Conservation (phyloP, 1,140 invertebrate genomes). For the Apis mellifera region DNA sequence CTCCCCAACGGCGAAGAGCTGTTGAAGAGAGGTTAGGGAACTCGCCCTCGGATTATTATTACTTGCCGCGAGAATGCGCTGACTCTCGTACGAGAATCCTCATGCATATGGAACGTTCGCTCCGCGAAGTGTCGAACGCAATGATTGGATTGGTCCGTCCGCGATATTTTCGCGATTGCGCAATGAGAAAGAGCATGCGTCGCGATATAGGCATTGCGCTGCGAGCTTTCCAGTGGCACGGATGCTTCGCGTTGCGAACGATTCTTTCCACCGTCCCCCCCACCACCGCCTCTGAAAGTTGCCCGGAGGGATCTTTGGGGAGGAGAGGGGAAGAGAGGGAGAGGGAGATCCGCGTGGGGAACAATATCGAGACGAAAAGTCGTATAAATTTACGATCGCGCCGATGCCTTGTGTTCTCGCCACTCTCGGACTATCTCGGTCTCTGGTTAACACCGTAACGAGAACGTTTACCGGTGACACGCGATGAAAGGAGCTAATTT, state of each 20-base stretch:
- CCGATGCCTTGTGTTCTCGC: not conserved
- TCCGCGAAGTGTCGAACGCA: not conserved
- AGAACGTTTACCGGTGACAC: not conserved
- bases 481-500: not conserved
- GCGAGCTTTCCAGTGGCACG: slow-evolving; percentile 20
- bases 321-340: too few species aligned
- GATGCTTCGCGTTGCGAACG: not conserved
- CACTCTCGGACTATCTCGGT: not conserved
- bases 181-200: slow-evolving; percentile 15
- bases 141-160: not conserved
- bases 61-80: not conserved
- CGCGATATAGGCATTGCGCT: not conserved
- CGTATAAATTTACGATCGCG: slow-evolving; percentile 19
- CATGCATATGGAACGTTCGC: slow-evolving; percentile 1
- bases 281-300: slow-evolving; percentile 7
- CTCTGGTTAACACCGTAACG: not conserved
- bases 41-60: not conserved
- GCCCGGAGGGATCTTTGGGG: not conserved
- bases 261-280: not conserved
- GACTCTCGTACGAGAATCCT: not conserved
- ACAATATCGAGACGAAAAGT: slow-evolving; percentile 7
- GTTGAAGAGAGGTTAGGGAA: not conserved
- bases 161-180: slow-evolving; percentile 15
- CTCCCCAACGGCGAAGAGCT: too few species aligned
- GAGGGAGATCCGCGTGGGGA: not conserved